Evolutionary conservation across 1,140 invertebrate species (phyloP).

Genomic region (Berghia stephanieae): DNA sequence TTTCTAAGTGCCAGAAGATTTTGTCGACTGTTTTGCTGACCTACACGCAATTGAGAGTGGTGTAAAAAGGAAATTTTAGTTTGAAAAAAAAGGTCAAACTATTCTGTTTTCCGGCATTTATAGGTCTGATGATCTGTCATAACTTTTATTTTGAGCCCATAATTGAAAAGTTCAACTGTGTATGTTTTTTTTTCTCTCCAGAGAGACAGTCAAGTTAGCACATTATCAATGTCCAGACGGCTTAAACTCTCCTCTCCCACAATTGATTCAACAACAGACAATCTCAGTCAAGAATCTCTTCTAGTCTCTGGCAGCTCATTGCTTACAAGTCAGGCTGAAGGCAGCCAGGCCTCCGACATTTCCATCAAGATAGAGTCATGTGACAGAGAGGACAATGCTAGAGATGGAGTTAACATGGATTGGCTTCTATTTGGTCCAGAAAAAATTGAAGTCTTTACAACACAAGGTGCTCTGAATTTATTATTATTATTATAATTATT

Average conservation of each 20-base stretch:
- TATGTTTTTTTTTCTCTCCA: conserved; percentile 1
- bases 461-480: background rate
- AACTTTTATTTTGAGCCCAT: too few species aligned
- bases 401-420: background rate
- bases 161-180: background rate
- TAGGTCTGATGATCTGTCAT: too few species aligned
- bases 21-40: too few species aligned
- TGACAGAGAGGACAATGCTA: background rate
- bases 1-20: too few species aligned
- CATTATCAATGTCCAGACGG: background rate
- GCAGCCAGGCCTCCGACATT: too few species aligned
- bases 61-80: too few species aligned
- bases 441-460: background rate
- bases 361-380: too few species aligned
- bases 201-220: conserved; percentile 20
- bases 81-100: too few species aligned
- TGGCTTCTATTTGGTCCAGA: background rate
- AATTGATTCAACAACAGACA: conserved; percentile 52
- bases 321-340: too few species aligned
- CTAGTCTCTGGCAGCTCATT: too few species aligned
- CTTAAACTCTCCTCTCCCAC: conserved; percentile 57
- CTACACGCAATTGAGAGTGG: too few species aligned
- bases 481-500: background rate
- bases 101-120: too few species aligned
- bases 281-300: background rate